Evolutionary conservation across 2,797 vertebrate genomes (phyloP).

Genomic region (Eidolon dupreanum): DNA sequence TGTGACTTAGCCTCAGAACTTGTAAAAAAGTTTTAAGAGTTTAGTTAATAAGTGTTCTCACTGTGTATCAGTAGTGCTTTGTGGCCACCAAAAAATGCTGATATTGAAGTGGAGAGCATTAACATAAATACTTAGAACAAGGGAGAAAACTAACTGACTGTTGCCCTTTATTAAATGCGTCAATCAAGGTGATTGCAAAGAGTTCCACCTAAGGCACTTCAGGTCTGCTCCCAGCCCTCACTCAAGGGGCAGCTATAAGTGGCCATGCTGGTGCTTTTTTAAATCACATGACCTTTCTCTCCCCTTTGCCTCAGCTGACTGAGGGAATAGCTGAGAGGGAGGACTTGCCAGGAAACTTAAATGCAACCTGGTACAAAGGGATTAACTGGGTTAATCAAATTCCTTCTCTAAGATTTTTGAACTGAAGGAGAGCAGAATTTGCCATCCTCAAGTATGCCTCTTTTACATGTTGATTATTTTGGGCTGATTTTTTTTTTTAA

Average conservation of each 20-base stretch:
- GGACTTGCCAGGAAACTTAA: slow-evolving; percentile 10
- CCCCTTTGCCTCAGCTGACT: background rate
- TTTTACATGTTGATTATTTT: background rate
- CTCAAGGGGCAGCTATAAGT: background rate
- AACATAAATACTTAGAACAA: background rate
- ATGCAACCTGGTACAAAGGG: background rate
- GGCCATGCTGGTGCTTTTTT: background rate
- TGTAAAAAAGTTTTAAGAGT: background rate
- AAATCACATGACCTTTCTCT: background rate
- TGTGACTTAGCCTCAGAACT: slow-evolving; percentile 14
- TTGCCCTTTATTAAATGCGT: background rate
- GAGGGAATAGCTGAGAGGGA: background rate
- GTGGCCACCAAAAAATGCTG: background rate
- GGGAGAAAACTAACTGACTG: background rate
- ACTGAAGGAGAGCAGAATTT: background rate
- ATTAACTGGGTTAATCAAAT: slow-evolving; percentile 19
- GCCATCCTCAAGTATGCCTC: background rate
- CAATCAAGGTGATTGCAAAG: background rate
- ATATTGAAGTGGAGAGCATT: background rate
- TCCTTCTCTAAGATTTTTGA: background rate
- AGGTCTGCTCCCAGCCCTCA: background rate
- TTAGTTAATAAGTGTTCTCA: background rate
- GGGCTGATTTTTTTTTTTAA: background rate
- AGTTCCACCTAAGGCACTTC: background rate
- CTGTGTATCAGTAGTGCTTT: background rate